These are phyloP conservation scores for Cyrtonyx montezumae DNA, from an alignment of 2,113 vertebrate species.

Conservation along the genomic window DNA sequence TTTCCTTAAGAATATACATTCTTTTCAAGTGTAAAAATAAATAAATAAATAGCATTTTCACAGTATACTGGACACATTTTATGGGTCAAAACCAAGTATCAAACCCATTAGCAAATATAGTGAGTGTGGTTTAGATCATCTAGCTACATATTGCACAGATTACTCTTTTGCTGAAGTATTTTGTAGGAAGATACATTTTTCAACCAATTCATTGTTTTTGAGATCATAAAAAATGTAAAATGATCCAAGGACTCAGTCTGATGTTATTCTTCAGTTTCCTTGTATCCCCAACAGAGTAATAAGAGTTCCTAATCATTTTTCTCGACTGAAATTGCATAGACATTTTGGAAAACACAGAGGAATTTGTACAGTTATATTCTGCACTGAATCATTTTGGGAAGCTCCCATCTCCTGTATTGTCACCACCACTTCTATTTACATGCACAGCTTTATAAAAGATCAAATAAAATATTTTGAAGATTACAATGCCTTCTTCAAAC, in stretches of 20 bases:
- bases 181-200: background rate
- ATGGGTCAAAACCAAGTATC: accelerated
- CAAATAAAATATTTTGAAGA: background rate
- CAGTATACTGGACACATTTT: background rate
- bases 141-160: background rate
- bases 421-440: background rate
- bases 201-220: accelerated
- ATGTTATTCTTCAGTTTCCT: background rate
- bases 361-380: background rate
- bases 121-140: background rate
- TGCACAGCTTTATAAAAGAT: background rate
- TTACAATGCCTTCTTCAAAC: background rate
- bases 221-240: background rate
- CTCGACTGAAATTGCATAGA: background rate
- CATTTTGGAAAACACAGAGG: background rate
- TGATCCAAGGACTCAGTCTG: background rate
- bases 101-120: background rate
- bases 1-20: background rate
- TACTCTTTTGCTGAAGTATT: background rate
- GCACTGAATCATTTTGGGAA: background rate
- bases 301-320: background rate
- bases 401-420: background rate
- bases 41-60: background rate
- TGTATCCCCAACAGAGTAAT: background rate
- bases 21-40: background rate